Evolutionary conservation across 2,113 vertebrate species (phyloP).

Genomic region (Danionella cerebrum): DNA sequence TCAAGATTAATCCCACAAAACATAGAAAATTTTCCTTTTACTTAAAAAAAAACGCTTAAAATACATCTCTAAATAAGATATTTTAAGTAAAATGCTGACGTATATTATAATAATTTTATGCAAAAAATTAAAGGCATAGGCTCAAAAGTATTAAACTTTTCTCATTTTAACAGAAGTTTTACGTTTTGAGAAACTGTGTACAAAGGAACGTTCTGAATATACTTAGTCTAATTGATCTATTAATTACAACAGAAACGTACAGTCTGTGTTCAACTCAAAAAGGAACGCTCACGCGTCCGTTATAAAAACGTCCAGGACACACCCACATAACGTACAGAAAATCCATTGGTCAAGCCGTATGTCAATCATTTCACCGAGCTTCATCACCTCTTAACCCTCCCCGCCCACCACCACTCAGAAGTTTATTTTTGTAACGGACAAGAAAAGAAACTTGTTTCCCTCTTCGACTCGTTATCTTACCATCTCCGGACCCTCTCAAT

Average conservation of each 20-base stretch:
- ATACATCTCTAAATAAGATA: background rate
- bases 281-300: too few species aligned
- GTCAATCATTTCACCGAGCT: conserved; percentile 9
- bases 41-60: too few species aligned
- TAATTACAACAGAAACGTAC: too few species aligned
- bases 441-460: conserved; percentile 44
- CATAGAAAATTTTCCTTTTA: background rate
- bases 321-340: background rate
- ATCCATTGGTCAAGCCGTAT: conserved; percentile 20
- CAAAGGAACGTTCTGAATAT: background rate
- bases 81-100: too few species aligned
- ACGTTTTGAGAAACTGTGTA: too few species aligned
- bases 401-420: conserved; percentile 42
- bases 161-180: too few species aligned
- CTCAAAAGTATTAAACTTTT: too few species aligned
- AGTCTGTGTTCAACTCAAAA: too few species aligned
- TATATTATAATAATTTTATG: too few species aligned
- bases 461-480: conserved; percentile 59
- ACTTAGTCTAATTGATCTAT: background rate
- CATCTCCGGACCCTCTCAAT: conserved; percentile 96
- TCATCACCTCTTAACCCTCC: conserved; percentile 7
- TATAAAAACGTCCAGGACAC: background rate
- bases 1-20: background rate
- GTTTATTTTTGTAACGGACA: conserved; percentile 64
- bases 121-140: too few species aligned